Conservation (phyloP, 2,797 vertebrate species). For the Clarias platycephalus region DNA sequence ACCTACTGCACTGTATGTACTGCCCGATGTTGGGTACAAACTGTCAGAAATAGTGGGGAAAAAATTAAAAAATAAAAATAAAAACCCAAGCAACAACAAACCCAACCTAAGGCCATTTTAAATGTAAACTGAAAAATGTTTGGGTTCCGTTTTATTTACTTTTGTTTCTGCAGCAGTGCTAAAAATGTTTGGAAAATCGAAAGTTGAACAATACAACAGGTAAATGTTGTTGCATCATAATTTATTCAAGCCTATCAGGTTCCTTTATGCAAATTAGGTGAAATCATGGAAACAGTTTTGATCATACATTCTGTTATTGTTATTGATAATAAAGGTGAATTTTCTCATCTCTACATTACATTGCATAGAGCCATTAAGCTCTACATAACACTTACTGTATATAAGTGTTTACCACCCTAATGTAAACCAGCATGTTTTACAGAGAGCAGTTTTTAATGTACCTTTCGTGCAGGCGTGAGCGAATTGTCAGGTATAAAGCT, state of each 20-base stretch:
- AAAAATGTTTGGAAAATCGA: background rate
- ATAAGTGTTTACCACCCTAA: no score
- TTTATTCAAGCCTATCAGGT: background rate
- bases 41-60: no score
- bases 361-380: background rate
- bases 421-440: no score
- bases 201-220: background rate
- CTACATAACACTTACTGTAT: background rate
- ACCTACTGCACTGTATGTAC: no score
- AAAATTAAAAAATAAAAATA: background rate
- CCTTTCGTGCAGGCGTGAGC: no score
- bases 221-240: background rate
- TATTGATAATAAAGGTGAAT: background rate
- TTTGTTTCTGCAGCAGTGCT: background rate
- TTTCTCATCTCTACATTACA: background rate
- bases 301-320: background rate
- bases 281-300: background rate
- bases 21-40: no score
- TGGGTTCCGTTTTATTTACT: no score
- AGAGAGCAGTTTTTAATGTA: no score
- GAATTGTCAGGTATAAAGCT: no score
- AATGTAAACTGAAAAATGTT: background rate
- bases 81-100: background rate
- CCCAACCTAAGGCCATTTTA: background rate
- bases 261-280: conserved; percentile 3